Evolutionary conservation across 2,113 vertebrate genomes (phyloP).

Genomic region (Tamias sibiricus): DNA sequence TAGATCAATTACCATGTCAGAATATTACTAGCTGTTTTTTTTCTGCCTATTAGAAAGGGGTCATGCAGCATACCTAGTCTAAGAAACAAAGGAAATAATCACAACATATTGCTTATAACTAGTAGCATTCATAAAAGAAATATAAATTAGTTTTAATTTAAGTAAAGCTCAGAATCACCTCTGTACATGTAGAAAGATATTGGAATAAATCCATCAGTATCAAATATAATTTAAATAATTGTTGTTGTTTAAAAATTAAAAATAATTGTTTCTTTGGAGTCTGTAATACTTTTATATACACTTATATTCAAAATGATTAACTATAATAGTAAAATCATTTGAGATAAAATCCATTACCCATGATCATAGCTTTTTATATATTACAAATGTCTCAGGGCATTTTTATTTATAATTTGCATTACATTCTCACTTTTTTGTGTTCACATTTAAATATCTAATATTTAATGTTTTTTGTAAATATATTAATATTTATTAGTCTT

Average conservation of each 20-base stretch:
- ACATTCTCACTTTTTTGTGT: not conserved
- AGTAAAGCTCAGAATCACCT: slow-evolving; percentile 21
- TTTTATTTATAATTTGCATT: slow-evolving; percentile 25
- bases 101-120: not conserved
- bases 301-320: slow-evolving; percentile 15
- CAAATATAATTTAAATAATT: slow-evolving; percentile 35
- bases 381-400: slow-evolving; percentile 2
- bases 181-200: slow-evolving; percentile 8
- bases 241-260: not conserved
- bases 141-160: not conserved
- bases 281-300: not conserved
- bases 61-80: slow-evolving; percentile 32
- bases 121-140: slow-evolving; percentile 56
- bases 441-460: not conserved
- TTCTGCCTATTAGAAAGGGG: slow-evolving; percentile 48
- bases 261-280: not conserved
- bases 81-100: slow-evolving; percentile 52
- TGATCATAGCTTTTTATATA: slow-evolving; percentile 3
- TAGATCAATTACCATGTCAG: slow-evolving; percentile 75
- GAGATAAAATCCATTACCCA: not conserved
- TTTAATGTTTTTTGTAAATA: not conserved
- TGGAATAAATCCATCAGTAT: slow-evolving; percentile 20
- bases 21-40: slow-evolving; percentile 70
- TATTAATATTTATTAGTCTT: not conserved
- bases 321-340: not conserved